Evolutionary conservation across 2,797 vertebrate species (phyloP).

Genomic region (Sebastes itinus): DNA sequence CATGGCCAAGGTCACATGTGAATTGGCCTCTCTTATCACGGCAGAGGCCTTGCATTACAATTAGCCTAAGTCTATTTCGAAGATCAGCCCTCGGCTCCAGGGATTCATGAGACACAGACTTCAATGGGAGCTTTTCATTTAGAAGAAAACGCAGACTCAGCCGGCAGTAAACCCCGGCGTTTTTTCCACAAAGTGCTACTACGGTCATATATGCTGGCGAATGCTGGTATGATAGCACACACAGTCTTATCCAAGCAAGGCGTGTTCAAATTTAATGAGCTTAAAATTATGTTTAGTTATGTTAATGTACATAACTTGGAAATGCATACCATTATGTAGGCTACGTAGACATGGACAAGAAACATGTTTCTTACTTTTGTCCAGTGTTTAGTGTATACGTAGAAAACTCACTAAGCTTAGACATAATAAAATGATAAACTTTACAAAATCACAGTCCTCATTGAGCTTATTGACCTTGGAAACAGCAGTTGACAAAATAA

Average conservation of each 20-base stretch:
- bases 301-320: background rate
- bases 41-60: constrained; percentile 64
- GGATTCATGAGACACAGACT: constrained; percentile 57
- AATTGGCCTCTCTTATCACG: constrained; percentile 59
- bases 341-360: background rate
- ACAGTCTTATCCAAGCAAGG: background rate
- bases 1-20: constrained; percentile 64
- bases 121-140: constrained; percentile 67
- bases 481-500: background rate
- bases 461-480: background rate
- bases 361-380: background rate
- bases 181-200: constrained; percentile 14
- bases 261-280: background rate
- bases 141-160: constrained; percentile 40
- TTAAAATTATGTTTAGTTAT: background rate
- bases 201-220: background rate
- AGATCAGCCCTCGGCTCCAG: constrained; percentile 51
- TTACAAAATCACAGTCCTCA: background rate
- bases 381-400: background rate
- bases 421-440: background rate
- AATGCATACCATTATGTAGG: background rate
- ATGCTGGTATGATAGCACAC: background rate
- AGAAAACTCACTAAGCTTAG: background rate
- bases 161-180: constrained; percentile 19
- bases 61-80: constrained; percentile 66